A percentile compares a stretch with the other conserved stretches of the same genome.
Conservation (phyloP, 2,113 vertebrate genomes). For the Lethenteron camtschaticum region DNA sequence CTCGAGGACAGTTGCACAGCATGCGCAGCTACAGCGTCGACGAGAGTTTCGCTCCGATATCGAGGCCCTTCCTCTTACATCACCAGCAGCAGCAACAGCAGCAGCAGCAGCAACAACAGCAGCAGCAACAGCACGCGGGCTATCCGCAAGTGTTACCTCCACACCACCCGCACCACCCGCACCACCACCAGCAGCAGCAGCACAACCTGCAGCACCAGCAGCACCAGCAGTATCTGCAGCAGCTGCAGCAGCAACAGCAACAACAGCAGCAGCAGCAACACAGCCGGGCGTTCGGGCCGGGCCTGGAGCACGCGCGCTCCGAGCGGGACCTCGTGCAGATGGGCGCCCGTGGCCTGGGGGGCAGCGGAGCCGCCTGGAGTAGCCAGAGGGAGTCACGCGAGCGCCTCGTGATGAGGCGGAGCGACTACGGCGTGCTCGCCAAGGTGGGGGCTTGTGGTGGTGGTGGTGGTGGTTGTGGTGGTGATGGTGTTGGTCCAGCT, state of each 20-base stretch:
- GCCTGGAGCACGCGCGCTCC: neutral
- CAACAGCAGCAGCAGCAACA: neutral
- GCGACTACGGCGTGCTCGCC: too few relatives aligned
- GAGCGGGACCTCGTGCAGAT: conserved; percentile 1
- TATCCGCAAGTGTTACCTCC: neutral
- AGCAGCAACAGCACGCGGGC: neutral
- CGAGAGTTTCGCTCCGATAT: neutral
- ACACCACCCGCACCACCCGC: neutral
- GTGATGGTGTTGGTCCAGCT: too few relatives aligned
- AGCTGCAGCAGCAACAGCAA: too few relatives aligned
- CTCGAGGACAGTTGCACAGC: conserved; percentile 2
- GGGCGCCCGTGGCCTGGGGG: neutral
- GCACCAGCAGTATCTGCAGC: too few relatives aligned
- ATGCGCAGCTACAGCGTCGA: neutral
- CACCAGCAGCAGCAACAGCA: too few relatives aligned
- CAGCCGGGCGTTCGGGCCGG: neutral
- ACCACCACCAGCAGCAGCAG: neutral
- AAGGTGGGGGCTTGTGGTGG: too few relatives aligned
- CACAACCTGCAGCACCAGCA: too few relatives aligned
- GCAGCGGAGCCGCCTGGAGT: neutral
- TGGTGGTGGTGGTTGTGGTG: too few relatives aligned
- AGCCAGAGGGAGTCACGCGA: neutral
- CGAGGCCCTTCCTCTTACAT: too few relatives aligned
- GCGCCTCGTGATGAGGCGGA: neutral
- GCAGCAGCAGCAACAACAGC: too few relatives aligned